phyloP scores from a whole-genome alignment of 2,888 invertebrate genomes.

The Andrena minutula region DNA sequence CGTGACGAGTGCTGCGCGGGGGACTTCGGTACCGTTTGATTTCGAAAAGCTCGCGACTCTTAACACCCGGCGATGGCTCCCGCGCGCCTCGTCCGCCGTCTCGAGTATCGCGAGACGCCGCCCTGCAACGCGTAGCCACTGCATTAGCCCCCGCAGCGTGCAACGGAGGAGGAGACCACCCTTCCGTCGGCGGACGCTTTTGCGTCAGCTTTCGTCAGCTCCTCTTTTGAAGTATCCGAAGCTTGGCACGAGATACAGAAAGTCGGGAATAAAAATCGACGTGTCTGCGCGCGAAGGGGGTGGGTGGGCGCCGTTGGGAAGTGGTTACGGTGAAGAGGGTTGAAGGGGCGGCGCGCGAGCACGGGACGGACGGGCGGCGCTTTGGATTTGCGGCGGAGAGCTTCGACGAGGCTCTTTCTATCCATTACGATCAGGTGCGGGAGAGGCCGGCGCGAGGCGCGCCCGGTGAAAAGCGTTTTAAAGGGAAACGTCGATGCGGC shows the following conservation, averaged over 20 bases:
- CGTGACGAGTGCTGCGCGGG: slow-evolving; percentile 55
- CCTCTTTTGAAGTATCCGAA: slow-evolving; percentile 52
- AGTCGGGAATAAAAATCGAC: slow-evolving; percentile 72
- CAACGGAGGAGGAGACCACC: not conserved
- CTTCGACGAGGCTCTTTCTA: slow-evolving; percentile 69
- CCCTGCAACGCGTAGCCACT: not conserved
- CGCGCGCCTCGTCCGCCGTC: slow-evolving; percentile 23
- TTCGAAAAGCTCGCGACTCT: slow-evolving; percentile 21
- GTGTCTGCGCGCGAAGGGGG: slow-evolving; percentile 54
- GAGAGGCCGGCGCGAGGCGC: slow-evolving; percentile 43
- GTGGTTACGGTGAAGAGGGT: slow-evolving; percentile 35
- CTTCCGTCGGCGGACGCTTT: slow-evolving; percentile 39
- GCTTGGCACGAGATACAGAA: slow-evolving; percentile 63
- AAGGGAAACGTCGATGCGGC: slow-evolving; percentile 66
- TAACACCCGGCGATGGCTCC: slow-evolving; percentile 3
- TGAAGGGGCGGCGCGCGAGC: slow-evolving; percentile 24
- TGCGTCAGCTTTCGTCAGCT: slow-evolving; percentile 67
- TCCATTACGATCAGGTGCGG: slow-evolving; percentile 66
- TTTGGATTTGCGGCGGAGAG: slow-evolving; percentile 67
- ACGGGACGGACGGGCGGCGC: slow-evolving; percentile 13
- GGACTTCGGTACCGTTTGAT: slow-evolving; percentile 50
- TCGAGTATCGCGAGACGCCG: slow-evolving; percentile 39
- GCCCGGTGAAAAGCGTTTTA: slow-evolving; percentile 64
- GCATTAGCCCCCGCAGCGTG: slow-evolving; percentile 34
- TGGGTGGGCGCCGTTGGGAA: slow-evolving; percentile 8